Evolutionary conservation across 2,797 vertebrate genomes (phyloP).

Genomic region (Sebastes itinus): DNA sequence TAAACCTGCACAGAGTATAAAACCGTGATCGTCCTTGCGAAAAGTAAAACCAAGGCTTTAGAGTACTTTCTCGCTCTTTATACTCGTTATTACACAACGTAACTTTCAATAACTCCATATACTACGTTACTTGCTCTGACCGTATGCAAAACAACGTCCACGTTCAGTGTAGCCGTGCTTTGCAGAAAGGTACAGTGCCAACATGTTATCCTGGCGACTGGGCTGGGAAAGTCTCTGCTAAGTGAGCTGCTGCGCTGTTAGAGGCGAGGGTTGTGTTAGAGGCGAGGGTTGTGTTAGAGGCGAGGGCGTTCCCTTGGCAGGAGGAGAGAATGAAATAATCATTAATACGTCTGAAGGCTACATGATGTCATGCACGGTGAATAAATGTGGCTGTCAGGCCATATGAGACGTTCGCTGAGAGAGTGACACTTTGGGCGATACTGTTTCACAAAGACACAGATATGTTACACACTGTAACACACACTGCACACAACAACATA

Average conservation of each 20-base stretch:
- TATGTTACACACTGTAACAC: conserved; percentile 19
- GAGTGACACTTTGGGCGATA: conserved; percentile 43
- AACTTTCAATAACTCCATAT: too few species aligned
- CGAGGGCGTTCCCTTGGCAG: conserved; percentile 61
- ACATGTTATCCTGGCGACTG: not conserved
- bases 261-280: conserved; percentile 11
- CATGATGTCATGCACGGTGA: conserved; percentile 68
- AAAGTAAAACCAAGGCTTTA: too few species aligned
- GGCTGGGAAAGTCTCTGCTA: conserved; percentile 3
- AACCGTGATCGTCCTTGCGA: too few species aligned
- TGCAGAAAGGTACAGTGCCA: not conserved
- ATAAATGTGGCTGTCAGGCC: conserved; percentile 42
- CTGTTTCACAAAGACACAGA: conserved; percentile 46
- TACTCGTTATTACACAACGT: too few species aligned
- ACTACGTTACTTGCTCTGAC: too few species aligned
- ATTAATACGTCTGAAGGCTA: conserved; percentile 70
- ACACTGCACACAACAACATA: conserved; percentile 24
- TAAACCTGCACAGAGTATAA: too few species aligned
- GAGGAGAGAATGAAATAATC: conserved; percentile 62
- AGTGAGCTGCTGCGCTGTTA: conserved; percentile 9
- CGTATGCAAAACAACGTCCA: too few species aligned
- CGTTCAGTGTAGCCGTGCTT: not conserved
- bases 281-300: conserved; percentile 12
- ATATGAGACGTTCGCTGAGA: conserved; percentile 19
- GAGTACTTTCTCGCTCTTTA: too few species aligned